Evolutionary conservation across 2,113 vertebrate genomes (phyloP), one percentile per base, ranked within the genome.

Genomic region (Zeus faber): DNA sequence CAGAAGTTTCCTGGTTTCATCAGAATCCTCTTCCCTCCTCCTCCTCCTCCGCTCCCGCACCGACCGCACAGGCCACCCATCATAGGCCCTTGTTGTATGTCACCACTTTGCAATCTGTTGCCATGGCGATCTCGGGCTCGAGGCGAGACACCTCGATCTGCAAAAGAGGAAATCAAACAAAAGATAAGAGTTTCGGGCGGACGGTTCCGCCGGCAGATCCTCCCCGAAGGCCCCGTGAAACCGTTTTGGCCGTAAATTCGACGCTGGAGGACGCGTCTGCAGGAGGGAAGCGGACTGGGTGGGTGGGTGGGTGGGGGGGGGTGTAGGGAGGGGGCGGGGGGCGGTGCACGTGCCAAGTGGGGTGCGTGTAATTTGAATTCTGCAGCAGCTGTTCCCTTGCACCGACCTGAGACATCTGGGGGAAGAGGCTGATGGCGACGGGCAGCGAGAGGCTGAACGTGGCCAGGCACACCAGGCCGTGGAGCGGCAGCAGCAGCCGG

Each of bases 41-140:
- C 65, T 39, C 35, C 5, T 23, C 49, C 41, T 14, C 14, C 18
- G 17, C 26, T 35, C 17, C 24, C 68, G 22, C 48, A 37, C 26
- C 52, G 54, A 49, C 8, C 67, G 74, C 61, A 58, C 45, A 20
- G 1, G 4, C 17, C 74, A 68, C 74, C 65, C 70, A 80, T 89
- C 80, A 99, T 88, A 99, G 79, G 17, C 97, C 97, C 78, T 98
- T 99, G 79, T 99, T 99, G 90, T 98, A 99, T 82, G 93, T 88
- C 75, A 98, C 89, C n/a, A 91, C 90, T 84, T 91, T 91, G 75
- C 93, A 91, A 87, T 86, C 81, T 1, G 95, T 97, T 87, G 93
- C 93, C 88, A 63, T 85, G 54, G 93, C 91, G 0, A 99, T 98
- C 81, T 98, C 95, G 0, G 95, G 95, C 88, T 99, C 97, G 76